Evolutionary conservation across 2,888 invertebrate genomes (phyloP).

Genomic region (Eupithecia centaureata): DNA sequence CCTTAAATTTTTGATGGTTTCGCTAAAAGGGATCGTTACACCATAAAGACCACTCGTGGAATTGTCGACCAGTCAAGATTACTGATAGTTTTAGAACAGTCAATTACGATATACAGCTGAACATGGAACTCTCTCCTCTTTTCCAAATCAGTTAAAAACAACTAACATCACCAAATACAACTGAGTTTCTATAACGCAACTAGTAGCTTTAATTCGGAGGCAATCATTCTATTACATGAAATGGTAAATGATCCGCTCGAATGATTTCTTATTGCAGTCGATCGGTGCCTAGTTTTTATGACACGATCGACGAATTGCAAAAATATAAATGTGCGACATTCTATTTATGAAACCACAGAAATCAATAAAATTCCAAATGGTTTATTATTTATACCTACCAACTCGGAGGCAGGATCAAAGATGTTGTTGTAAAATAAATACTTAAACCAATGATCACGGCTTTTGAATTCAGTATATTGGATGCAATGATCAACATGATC

Average conservation of each 20-base stretch:
- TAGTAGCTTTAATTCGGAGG: slow-evolving; percentile 3
- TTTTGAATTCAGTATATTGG: too few species aligned
- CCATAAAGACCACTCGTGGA: too few species aligned
- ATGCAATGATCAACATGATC: too few species aligned
- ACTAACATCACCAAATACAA: not conserved
- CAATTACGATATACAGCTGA: too few species aligned
- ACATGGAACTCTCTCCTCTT: not conserved
- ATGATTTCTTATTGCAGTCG: slow-evolving; percentile 14
- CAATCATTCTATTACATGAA: slow-evolving; percentile 19
- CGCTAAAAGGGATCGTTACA: too few species aligned
- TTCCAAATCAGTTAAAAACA: not conserved
- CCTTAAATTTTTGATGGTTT: too few species aligned
- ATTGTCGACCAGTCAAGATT: too few species aligned
- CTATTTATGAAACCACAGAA: slow-evolving; percentile 2
- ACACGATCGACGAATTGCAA: not conserved
- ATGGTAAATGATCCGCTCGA: slow-evolving; percentile 12
- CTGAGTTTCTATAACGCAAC: not conserved
- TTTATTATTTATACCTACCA: not conserved
- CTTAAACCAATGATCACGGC: too few species aligned
- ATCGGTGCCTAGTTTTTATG: not conserved
- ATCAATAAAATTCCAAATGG: not conserved
- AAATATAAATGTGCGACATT: not conserved
- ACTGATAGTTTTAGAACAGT: too few species aligned
- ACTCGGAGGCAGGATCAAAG: not conserved
- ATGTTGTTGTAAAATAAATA: not conserved